Conservation (phyloP, 2,797 vertebrate species). For the Bovichtus variegatus region DNA sequence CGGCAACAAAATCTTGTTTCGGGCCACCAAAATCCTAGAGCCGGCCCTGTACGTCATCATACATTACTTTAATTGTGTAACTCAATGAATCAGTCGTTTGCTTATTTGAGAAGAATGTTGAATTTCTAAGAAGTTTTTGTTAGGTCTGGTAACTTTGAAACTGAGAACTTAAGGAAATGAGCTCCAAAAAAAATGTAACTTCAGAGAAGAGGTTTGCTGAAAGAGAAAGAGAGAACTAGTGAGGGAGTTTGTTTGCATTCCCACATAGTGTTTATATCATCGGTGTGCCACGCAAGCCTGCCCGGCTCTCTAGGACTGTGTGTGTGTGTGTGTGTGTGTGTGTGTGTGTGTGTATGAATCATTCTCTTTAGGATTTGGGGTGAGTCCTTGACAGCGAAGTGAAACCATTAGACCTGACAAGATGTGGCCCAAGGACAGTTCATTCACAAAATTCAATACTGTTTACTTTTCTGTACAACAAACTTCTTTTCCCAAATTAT, state of each 20-base stretch:
- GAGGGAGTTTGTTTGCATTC: constrained; percentile 83
- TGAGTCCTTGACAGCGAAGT: constrained; percentile 45
- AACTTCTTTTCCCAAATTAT: constrained; percentile 17
- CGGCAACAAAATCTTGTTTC: too few species aligned
- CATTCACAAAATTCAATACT: constrained; percentile 51
- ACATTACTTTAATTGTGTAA: constrained; percentile 47
- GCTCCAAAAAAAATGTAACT: constrained; percentile 46
- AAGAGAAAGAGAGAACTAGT: constrained; percentile 60
- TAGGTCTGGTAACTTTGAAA: constrained; percentile 60
- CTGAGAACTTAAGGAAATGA: constrained; percentile 60
- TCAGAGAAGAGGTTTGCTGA: constrained; percentile 57
- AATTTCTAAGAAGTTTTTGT: constrained; percentile 43
- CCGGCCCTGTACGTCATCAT: constrained; percentile 48
- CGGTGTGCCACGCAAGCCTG: constrained; percentile 45
- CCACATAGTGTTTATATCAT: constrained; percentile 79
- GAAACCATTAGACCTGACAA: constrained; percentile 59
- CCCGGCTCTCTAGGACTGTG: constrained; percentile 44
- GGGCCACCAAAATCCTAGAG: too few species aligned
- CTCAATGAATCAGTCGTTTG: constrained; percentile 53
- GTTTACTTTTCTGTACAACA: constrained; percentile 45
- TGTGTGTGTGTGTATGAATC: constrained; percentile 35
- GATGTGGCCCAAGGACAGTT: constrained; percentile 28
- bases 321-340: constrained; percentile 16
- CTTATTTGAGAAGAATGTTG: constrained; percentile 59
- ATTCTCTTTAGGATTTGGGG: constrained; percentile 44